Conservation (phyloP, 2,888 invertebrate genomes). For the Corbicula japonica region DNA sequence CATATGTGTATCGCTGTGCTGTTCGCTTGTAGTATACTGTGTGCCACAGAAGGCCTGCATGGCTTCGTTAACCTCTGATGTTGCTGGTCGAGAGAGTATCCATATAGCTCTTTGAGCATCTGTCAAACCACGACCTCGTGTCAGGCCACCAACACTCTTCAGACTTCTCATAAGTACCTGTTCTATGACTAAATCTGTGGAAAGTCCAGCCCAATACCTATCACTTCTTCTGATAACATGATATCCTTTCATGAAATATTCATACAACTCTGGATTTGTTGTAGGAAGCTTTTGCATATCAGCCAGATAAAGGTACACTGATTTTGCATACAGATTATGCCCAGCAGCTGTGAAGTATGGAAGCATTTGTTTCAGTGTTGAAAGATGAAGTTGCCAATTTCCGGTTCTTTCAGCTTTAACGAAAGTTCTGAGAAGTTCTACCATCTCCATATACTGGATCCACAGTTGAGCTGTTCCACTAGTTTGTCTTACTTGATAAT, state of each 20-base stretch:
- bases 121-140: conserved; percentile 67
- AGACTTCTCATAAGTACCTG: conserved; percentile 67
- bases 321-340: conserved; percentile 77
- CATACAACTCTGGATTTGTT: conserved; percentile 41
- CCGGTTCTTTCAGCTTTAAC: conserved; percentile 67
- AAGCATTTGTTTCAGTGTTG: conserved; percentile 62
- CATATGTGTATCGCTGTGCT: conserved; percentile 51
- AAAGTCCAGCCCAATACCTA: conserved; percentile 41
- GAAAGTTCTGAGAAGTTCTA: conserved; percentile 44
- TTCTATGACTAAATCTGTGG: conserved; percentile 46
- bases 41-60: conserved; percentile 53
- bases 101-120: conserved; percentile 51
- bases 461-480: conserved; percentile 48
- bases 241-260: conserved; percentile 29
- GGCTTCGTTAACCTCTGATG: conserved; percentile 45
- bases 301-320: conserved; percentile 43
- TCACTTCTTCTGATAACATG: conserved; percentile 44
- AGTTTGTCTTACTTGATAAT: neutral
- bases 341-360: conserved; percentile 77
- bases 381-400: conserved; percentile 68
- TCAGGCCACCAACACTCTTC: conserved; percentile 68
- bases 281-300: conserved; percentile 29
- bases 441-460: conserved; percentile 50
- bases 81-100: conserved; percentile 50
- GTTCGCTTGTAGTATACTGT: conserved; percentile 43